phyloP scores from a whole-genome alignment of 2,797 vertebrate species.

The Phrynocephalus guinanensis region DNA sequence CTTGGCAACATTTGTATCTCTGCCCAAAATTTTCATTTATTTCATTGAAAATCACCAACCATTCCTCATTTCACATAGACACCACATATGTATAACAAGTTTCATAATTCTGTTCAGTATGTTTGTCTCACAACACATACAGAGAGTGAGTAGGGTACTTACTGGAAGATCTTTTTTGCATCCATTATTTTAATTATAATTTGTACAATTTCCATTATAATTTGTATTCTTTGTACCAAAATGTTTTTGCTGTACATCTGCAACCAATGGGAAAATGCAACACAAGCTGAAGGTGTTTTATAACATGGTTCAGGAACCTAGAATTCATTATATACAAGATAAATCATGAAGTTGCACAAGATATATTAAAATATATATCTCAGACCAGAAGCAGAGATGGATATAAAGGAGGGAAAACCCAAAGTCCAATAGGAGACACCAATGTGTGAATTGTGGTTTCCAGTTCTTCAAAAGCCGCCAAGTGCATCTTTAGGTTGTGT shows the following conservation, averaged over 20 bases:
- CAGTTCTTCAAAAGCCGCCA: neutral
- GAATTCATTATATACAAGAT: conserved; percentile 21
- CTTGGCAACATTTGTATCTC: too few relatives aligned
- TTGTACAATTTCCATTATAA: neutral
- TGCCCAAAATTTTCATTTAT: too few relatives aligned
- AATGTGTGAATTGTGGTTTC: neutral
- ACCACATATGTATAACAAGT: neutral
- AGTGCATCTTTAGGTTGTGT: neutral
- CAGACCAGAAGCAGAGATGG: neutral
- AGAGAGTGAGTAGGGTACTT: neutral
- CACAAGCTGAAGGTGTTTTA: conserved; percentile 31
- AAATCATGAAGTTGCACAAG: neutral
- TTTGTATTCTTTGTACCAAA: conserved; percentile 30
- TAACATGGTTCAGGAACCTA: neutral
- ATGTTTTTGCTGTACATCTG: conserved; percentile 7
- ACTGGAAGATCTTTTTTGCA: conserved; percentile 14
- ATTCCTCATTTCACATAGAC: too few relatives aligned
- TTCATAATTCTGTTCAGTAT: conserved; percentile 7
- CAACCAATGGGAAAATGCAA: conserved; percentile 25
- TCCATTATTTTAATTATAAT: conserved; percentile 22
- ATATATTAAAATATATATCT: conserved; percentile 15
- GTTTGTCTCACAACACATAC: neutral
- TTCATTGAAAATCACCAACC: too few relatives aligned
- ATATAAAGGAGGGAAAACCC: neutral
- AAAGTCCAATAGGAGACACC: neutral